phyloP scores from a whole-genome alignment of 1,140 invertebrate genomes.

The Riptortus pedestris region DNA sequence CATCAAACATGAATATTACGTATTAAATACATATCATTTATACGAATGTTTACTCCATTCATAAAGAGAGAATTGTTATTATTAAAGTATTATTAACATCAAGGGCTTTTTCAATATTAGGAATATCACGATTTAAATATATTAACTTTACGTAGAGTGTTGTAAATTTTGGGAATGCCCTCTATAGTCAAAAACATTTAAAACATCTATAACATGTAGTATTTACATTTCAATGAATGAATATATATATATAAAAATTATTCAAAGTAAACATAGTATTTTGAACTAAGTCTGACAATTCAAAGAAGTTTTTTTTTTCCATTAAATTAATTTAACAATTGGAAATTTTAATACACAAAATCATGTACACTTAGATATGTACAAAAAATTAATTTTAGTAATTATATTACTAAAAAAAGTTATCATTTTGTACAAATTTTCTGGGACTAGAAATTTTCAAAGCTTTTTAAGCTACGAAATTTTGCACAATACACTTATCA shows the following conservation, averaged over 20 bases:
- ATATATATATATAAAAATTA: not conserved
- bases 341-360: too few relatives aligned
- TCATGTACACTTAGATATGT: not conserved
- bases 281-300: too few relatives aligned
- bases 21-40: constrained; percentile 1
- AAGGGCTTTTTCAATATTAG: not conserved
- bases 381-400: constrained; percentile 15
- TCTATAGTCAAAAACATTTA: not conserved
- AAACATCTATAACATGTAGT: not conserved
- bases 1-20: constrained; percentile 8
- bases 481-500: constrained; percentile 19
- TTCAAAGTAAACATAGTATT: not conserved
- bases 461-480: constrained; percentile 27
- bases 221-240: not conserved
- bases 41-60: not conserved
- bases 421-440: constrained; percentile 24
- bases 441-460: constrained; percentile 26
- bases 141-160: not conserved
- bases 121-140: not conserved
- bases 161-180: not conserved
- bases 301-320: too few relatives aligned
- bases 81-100: constrained; percentile 6
- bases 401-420: constrained; percentile 22
- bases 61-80: not conserved
- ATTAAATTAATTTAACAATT: too few relatives aligned